These are phyloP conservation scores for Illadopsis cleaveri DNA, from an alignment of 2,113 vertebrate species.

Conservation along the genomic window DNA sequence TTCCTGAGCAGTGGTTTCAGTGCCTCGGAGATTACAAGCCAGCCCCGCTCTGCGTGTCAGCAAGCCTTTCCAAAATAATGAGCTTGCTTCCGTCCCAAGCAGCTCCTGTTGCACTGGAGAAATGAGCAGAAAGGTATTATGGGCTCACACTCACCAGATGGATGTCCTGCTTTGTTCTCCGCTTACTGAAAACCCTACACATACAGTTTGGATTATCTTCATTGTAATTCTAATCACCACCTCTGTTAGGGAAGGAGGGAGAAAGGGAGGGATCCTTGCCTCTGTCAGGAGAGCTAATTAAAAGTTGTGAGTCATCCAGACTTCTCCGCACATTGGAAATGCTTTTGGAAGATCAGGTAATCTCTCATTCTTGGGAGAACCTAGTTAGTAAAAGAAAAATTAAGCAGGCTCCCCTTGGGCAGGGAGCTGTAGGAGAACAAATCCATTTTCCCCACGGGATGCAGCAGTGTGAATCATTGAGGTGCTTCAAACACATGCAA, in stretches of 20 bases:
- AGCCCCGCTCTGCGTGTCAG: constrained; percentile 44
- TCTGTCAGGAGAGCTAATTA: constrained; percentile 59
- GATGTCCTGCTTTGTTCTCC: constrained; percentile 65
- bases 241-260: constrained; percentile 34
- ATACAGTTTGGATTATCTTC: constrained; percentile 69
- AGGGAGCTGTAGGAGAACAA: neutral
- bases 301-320: constrained; percentile 60
- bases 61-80: constrained; percentile 54
- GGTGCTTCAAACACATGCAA: neutral
- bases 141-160: constrained; percentile 63
- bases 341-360: constrained; percentile 61
- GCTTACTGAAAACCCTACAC: constrained; percentile 58
- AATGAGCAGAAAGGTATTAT: constrained; percentile 68
- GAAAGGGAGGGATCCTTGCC: constrained; percentile 37
- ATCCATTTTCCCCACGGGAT: neutral
- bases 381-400: constrained; percentile 22
- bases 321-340: neutral
- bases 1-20: constrained; percentile 46
- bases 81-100: constrained; percentile 50
- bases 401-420: neutral
- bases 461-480: neutral
- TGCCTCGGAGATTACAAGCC: constrained; percentile 40
- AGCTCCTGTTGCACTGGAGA: constrained; percentile 64
- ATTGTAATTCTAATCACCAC: constrained; percentile 67
- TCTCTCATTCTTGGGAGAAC: constrained; percentile 38